These are phyloP conservation scores for Antitype chi DNA, from an alignment of 2,888 invertebrate species.

Conservation along the genomic window DNA sequence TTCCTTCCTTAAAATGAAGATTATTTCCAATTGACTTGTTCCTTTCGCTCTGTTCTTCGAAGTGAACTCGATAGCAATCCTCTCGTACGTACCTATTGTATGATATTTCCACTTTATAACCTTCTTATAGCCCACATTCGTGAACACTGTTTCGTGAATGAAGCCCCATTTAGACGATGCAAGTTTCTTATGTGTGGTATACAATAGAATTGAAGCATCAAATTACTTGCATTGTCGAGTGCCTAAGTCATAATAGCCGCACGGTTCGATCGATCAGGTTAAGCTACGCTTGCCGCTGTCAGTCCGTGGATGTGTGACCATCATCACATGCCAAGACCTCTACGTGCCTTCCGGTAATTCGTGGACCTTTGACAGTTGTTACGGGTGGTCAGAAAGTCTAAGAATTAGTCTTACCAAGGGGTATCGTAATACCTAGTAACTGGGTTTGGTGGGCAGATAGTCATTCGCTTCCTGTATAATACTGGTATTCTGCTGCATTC, in stretches of 20 bases:
- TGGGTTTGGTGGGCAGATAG: not conserved
- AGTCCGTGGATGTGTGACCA: not conserved
- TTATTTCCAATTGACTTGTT: constrained; percentile 78
- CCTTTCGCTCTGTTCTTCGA: constrained; percentile 72
- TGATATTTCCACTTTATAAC: constrained; percentile 70
- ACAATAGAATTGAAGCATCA: not conserved
- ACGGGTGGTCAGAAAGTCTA: not conserved
- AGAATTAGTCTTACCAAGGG: not conserved
- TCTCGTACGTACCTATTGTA: constrained; percentile 61
- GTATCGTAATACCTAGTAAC: not conserved
- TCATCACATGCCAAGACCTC: not conserved
- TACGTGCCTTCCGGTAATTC: not conserved
- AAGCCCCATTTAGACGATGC: not conserved
- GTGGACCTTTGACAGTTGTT: not conserved
- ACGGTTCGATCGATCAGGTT: not conserved
- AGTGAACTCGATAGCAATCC: constrained; percentile 68
- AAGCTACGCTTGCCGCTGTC: not conserved
- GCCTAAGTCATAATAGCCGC: not conserved
- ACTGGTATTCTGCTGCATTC: not conserved
- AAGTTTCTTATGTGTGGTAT: not conserved
- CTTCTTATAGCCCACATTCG: constrained; percentile 31
- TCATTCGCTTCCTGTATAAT: not conserved
- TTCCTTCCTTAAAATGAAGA: constrained; percentile 73
- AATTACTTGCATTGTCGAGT: not conserved
- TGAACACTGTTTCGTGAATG: constrained; percentile 5